Percentiles rank a stretch among this genome's conserved stretches.
Evolutionary conservation across 1,140 invertebrate species (phyloP).

Genomic region (Drosophila suzukii): DNA sequence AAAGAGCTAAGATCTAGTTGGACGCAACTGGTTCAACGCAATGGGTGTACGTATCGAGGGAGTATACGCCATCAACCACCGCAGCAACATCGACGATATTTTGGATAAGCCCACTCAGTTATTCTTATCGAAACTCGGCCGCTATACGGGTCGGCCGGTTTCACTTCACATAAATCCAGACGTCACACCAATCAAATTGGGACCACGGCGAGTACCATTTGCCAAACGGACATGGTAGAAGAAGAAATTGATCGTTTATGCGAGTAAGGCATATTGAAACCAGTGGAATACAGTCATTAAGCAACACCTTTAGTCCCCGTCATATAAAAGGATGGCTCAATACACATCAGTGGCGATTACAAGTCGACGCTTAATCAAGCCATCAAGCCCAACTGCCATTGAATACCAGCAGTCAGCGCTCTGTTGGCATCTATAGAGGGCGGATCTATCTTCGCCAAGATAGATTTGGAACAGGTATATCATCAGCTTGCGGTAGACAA

Average conservation of each 20-base stretch:
- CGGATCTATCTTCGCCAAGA: constrained; percentile 9
- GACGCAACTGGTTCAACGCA: neutral
- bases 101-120: neutral
- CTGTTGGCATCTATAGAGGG: constrained; percentile 3
- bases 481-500: constrained; percentile 1
- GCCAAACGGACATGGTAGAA: no score
- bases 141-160: neutral
- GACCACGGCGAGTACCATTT: neutral
- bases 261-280: no score
- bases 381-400: constrained; percentile 6
- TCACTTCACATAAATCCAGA: neutral
- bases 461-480: constrained; percentile 3
- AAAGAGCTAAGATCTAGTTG: neutral
- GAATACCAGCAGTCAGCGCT: constrained; percentile 1
- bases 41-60: neutral
- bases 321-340: no score
- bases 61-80: neutral
- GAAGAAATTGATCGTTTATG: no score
- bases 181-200: neutral
- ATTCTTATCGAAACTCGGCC: neutral
- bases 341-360: neutral
- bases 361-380: neutral
- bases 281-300: no score
- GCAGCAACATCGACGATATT: neutral
- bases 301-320: no score